Conservation (phyloP, 64 coral and sea anemone genomes). For the Montipora cactus region DNA sequence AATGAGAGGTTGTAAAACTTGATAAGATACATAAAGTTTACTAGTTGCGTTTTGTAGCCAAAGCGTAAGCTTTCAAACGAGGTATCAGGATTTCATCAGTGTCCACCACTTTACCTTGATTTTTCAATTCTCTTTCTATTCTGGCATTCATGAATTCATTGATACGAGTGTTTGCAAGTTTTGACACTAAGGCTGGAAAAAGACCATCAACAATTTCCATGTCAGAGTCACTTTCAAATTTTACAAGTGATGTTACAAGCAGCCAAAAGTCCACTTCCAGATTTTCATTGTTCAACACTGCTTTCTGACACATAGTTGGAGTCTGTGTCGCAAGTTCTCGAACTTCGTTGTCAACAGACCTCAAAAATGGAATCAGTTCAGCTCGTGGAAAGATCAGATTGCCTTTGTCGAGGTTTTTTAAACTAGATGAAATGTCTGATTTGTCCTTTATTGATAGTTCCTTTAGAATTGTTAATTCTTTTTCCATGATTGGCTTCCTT, state of each 20-base stretch:
- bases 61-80: conserved; percentile 9
- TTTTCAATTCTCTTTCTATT: conserved; percentile 48
- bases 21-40: not conserved
- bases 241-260: not conserved
- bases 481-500: too few species aligned
- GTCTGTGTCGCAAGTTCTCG: not conserved
- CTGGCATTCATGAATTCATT: conserved; percentile 51
- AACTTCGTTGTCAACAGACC: conserved; percentile 34
- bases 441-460: conserved; percentile 34
- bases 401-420: conserved; percentile 22
- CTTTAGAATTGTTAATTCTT: too few species aligned
- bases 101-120: conserved; percentile 41
- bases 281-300: conserved; percentile 37
- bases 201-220: not conserved
- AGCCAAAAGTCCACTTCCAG: conserved; percentile 26
- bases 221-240: not conserved
- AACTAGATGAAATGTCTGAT: not conserved
- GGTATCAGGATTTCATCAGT: conserved; percentile 48
- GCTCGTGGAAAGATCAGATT: conserved; percentile 21
- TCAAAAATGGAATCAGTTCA: conserved; percentile 30
- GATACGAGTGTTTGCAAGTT: not conserved
- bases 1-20: not conserved
- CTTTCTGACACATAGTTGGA: conserved; percentile 21
- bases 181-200: conserved; percentile 28
- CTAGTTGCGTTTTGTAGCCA: conserved; percentile 19